Conservation (phyloP, 2,797 vertebrate genomes). For the Sebastes matsubarae region DNA sequence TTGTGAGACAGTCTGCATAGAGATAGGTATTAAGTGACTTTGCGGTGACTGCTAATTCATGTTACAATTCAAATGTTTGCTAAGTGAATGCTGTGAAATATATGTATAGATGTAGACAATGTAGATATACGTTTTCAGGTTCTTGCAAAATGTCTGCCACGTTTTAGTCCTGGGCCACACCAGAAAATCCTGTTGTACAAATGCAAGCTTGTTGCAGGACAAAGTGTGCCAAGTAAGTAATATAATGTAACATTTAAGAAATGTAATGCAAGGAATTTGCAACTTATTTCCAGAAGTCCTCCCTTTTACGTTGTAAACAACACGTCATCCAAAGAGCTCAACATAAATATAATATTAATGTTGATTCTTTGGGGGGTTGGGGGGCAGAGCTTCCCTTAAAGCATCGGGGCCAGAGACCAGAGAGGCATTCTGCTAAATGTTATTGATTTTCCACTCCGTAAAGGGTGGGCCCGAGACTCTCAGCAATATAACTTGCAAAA, state of each 20-base stretch:
- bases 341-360: constrained; percentile 68
- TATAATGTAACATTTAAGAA: constrained; percentile 2
- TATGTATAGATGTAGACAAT: not conserved
- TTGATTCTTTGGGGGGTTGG: not conserved
- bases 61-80: not conserved
- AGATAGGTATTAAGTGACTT: not conserved
- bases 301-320: constrained; percentile 27
- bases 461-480: constrained; percentile 14
- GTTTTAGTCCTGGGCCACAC: not conserved
- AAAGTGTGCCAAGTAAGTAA: not conserved
- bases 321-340: constrained; percentile 19
- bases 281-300: constrained; percentile 2
- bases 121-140: not conserved
- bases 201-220: not conserved
- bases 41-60: not conserved
- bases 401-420: constrained; percentile 15
- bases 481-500: constrained; percentile 16
- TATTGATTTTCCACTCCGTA: constrained; percentile 71
- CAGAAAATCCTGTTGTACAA: not conserved
- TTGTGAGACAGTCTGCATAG: not conserved
- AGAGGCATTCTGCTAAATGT: constrained; percentile 53
- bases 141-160: not conserved
- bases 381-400: constrained; percentile 28
- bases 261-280: not conserved
- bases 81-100: not conserved